Evolutionary conservation across 2,113 vertebrate genomes (phyloP).

Genomic region (Cettia cetti): DNA sequence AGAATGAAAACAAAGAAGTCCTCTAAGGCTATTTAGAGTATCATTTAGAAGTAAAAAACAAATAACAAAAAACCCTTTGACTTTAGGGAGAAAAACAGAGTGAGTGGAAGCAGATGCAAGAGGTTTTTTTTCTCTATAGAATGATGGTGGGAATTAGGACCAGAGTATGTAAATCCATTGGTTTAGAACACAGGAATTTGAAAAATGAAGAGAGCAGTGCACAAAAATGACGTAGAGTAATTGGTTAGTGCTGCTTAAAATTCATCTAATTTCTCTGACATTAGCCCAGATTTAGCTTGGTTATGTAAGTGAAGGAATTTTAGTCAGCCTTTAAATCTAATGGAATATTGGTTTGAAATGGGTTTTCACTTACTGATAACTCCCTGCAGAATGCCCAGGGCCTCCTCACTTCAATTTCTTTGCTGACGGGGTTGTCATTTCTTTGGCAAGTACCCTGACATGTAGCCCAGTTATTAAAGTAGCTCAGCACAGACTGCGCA

Average conservation of each 20-base stretch:
- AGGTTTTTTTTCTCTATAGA: not conserved
- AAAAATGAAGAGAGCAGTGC: not conserved
- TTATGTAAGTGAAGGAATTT: not conserved
- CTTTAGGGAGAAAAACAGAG: not conserved
- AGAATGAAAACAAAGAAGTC: not conserved
- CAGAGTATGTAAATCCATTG: not conserved
- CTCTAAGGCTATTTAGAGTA: not conserved
- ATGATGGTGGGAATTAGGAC: not conserved
- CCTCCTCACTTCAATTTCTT: not conserved
- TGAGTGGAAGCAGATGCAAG: not conserved
- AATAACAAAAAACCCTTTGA: not conserved
- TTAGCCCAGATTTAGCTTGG: not conserved
- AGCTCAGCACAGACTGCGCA: not conserved
- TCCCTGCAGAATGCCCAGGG: not conserved
- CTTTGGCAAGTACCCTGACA: not conserved
- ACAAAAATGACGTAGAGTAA: not conserved
- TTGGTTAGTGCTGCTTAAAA: not conserved
- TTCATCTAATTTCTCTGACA: not conserved
- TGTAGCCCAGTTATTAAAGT: fast-evolving
- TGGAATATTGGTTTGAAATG: not conserved
- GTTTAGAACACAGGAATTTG: not conserved
- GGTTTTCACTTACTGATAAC: not conserved
- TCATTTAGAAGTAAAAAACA: not conserved
- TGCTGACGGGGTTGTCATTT: not conserved
- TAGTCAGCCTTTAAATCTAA: not conserved